Conservation (phyloP, 2,888 invertebrate genomes). For the Linnaemya vulpina region DNA sequence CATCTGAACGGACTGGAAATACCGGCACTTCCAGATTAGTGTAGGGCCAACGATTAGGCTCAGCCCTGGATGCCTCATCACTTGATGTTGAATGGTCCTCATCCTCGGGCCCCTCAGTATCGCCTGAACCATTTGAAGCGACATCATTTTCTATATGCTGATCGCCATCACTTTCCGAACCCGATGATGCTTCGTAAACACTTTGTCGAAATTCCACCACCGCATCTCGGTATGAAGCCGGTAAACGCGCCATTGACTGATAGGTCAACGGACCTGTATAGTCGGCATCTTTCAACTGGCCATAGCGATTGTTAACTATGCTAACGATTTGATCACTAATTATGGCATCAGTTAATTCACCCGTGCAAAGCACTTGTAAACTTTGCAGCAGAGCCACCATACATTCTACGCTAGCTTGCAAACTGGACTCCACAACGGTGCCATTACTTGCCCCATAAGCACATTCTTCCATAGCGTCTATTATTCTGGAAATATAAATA, state of each 20-base stretch:
- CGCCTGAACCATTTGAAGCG: slow-evolving; percentile 89
- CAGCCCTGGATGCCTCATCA: slow-evolving; percentile 82
- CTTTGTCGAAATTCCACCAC: slow-evolving; percentile 87
- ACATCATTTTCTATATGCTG: slow-evolving; percentile 87
- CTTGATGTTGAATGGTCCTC: slow-evolving; percentile 84
- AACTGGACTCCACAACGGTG: slow-evolving; percentile 89
- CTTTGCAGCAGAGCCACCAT: slow-evolving; percentile 92
- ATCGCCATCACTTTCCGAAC: slow-evolving; percentile 87
- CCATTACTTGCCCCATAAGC: slow-evolving; percentile 87
- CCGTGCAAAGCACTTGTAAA: slow-evolving; percentile 91
- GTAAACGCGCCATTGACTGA: slow-evolving; percentile 91
- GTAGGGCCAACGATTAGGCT: slow-evolving; percentile 82
- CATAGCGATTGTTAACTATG: slow-evolving; percentile 87
- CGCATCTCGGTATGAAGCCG: slow-evolving; percentile 91
- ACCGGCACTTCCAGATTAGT: slow-evolving; percentile 82
- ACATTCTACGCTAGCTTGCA: slow-evolving; percentile 92
- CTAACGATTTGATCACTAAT: slow-evolving; percentile 84
- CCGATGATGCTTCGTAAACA: slow-evolving; percentile 85
- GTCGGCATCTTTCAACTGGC: slow-evolving; percentile 88
- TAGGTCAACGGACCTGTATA: slow-evolving; percentile 93
- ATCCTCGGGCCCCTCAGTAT: slow-evolving; percentile 89
- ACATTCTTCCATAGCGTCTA: slow-evolving; percentile 96
- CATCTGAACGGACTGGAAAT: slow-evolving; percentile 84
- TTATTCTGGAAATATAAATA: slow-evolving; percentile 85
- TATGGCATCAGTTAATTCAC: slow-evolving; percentile 86